Percentiles rank a stretch among this genome's conserved stretches.
Evolutionary conservation across 2,113 vertebrate genomes (phyloP).

Genomic region (Mormyrus lacerda): DNA sequence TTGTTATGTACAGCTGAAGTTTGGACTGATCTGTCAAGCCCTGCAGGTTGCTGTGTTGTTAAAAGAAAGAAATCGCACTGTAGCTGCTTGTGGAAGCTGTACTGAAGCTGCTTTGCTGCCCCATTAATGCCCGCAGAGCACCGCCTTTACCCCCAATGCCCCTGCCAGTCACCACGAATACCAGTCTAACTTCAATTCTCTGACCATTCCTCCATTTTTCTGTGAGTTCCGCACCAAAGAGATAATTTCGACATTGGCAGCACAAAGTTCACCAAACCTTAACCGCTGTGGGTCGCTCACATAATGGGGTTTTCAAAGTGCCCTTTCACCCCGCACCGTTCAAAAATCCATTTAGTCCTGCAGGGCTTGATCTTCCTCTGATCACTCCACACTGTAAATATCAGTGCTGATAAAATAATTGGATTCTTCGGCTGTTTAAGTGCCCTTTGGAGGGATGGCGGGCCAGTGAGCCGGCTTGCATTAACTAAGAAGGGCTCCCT

Average conservation of each 20-base stretch:
- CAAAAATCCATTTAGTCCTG: slow-evolving; percentile 1
- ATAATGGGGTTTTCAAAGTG: background rate
- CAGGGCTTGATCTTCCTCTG: background rate
- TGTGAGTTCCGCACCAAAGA: background rate
- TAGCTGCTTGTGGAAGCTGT: background rate
- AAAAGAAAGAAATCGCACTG: background rate
- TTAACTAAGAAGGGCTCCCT: background rate
- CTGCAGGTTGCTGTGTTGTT: background rate
- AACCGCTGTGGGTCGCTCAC: background rate
- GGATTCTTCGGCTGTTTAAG: slow-evolving; percentile 3
- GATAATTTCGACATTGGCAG: background rate
- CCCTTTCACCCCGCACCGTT: background rate
- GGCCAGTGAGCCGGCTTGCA: background rate
- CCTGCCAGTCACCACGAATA: background rate
- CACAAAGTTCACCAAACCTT: background rate
- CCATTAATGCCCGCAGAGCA: background rate
- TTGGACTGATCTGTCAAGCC: background rate
- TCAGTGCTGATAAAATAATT: slow-evolving; percentile 12
- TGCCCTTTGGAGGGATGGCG: background rate
- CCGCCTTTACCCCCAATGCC: background rate
- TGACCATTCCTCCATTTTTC: background rate
- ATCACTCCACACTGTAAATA: slow-evolving; percentile 11
- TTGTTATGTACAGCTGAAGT: background rate
- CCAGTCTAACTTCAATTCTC: background rate
- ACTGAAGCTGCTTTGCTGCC: background rate